Base-by-base conservation (phyloP, 2,797 vertebrate genomes). In the Melanogrammus aeglefinus region DNA sequence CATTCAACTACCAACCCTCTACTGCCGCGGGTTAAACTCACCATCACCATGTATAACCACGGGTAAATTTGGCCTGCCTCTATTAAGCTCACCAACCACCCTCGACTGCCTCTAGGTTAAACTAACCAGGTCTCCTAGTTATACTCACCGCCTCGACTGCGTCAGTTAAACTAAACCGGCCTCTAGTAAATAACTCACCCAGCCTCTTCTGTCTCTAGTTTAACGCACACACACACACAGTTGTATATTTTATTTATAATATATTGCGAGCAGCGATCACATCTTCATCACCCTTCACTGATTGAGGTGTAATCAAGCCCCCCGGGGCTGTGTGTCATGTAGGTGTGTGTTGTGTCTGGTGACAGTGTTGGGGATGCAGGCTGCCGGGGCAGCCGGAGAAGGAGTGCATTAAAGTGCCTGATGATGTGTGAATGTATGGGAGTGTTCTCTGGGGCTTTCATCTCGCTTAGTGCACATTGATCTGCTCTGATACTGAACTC, bases 221-320 rank as follows among this genome's bases (percentile, higher is more conserved):
- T 24, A 66, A 66, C 44, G 18, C 16, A 47, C 44, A 47, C 44
- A 47, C 44, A 47, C 44, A 47, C 44, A 47, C 14, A 47, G 14
- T 3, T 2, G 2, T 33, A 33, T 33, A 33, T 4, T 33, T 33
- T 3, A 3, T 33, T 33, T 3, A 3, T 3, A 3, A 33, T 33
- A 33, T 4, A 33, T 4, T 12, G 13, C 13, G 9, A 14, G 16
- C 44, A 69, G 63, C 21, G n/a, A 87, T 92, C 86, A 79, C n/a
- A 87, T 91, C 92, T 91, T 86, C 87, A 91, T 93, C 90, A 89
- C n/a, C 82, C 82, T 36, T 0, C 75, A 5, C 88, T 92, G 91
- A 93, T 93, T 91, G 88, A 92, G 87, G 90, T 88, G 90, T 88
- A n/a, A 92, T 87, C 84, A n/a, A 74, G 85, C 86, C 89, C 90